Conservation (phyloP, 2,113 vertebrate genomes). For the Microtus ochrogaster region DNA sequence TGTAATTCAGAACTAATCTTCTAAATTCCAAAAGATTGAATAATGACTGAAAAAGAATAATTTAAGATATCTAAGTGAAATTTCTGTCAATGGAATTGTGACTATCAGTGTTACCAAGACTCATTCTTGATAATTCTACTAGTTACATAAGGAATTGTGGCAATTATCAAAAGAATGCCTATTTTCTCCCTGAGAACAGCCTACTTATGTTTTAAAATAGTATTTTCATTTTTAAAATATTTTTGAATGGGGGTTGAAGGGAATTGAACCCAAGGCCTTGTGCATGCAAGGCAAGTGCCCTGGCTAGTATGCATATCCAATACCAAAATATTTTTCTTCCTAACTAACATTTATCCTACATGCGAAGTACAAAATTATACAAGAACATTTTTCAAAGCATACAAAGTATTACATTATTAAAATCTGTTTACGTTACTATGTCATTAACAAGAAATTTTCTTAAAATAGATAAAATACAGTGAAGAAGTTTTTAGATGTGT, state of each 20-base stretch:
- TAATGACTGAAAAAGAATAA: slow-evolving; percentile 87
- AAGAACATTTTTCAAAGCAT: not conserved
- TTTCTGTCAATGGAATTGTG: slow-evolving; percentile 26
- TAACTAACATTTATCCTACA: slow-evolving; percentile 30
- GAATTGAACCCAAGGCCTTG: not conserved
- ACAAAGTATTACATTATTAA: slow-evolving; percentile 2
- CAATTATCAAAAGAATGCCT: not conserved
- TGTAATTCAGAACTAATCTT: slow-evolving; percentile 97
- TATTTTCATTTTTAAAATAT: not conserved
- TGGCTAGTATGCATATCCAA: too few species aligned
- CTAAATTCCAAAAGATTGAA: slow-evolving; percentile 96
- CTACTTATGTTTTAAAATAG: slow-evolving; percentile 1
- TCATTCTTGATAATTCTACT: slow-evolving; percentile 21
- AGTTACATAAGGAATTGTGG: not conserved
- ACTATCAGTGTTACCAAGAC: not conserved
- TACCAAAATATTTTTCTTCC: not conserved
- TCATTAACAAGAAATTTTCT: slow-evolving; percentile 23
- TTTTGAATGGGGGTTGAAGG: not conserved
- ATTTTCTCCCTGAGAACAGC: not conserved
- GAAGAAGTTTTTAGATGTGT: not conserved
- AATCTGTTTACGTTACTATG: not conserved
- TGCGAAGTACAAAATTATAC: not conserved
- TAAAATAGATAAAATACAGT: not conserved
- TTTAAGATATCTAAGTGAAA: slow-evolving; percentile 65
- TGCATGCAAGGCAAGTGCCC: not conserved